Evolutionary conservation across 2,888 invertebrate genomes (phyloP).

Genomic region (Lamellibrachia columna): DNA sequence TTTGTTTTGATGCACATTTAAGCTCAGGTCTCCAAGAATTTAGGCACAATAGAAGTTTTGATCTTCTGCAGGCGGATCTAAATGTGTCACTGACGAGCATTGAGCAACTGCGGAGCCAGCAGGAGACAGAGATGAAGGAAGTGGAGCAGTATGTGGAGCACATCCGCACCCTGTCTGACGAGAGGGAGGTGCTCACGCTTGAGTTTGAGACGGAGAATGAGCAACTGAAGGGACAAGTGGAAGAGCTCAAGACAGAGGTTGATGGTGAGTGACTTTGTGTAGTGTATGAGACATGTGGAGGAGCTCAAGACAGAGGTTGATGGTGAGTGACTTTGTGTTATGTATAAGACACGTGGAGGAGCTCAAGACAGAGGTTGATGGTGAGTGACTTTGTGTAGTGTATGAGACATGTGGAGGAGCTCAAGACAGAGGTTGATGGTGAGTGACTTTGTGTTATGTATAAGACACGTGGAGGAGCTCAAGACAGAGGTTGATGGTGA

Average conservation of each 20-base stretch:
- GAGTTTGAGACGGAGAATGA: constrained; percentile 63
- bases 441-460: constrained; percentile 41
- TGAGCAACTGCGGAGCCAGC: constrained; percentile 44
- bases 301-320: neutral
- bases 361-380: neutral
- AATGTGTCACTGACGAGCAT: constrained; percentile 32
- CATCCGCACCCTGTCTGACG: constrained; percentile 60
- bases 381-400: neutral
- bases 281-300: neutral
- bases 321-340: neutral
- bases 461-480: constrained; percentile 51
- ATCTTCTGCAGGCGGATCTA: constrained; percentile 29
- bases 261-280: constrained; percentile 42
- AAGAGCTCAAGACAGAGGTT: constrained; percentile 49
- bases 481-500: constrained; percentile 18
- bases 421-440: constrained; percentile 27
- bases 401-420: constrained; percentile 45
- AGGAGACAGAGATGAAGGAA: constrained; percentile 66
- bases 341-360: neutral
- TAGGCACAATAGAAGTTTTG: no score
- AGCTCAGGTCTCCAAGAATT: no score
- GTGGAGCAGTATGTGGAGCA: constrained; percentile 68
- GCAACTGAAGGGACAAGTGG: constrained; percentile 54
- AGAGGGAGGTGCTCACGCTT: constrained; percentile 60
- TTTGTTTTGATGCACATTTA: no score